Evolutionary conservation across 2,797 vertebrate species (phyloP).

Genomic region (Eulemur mongoz): DNA sequence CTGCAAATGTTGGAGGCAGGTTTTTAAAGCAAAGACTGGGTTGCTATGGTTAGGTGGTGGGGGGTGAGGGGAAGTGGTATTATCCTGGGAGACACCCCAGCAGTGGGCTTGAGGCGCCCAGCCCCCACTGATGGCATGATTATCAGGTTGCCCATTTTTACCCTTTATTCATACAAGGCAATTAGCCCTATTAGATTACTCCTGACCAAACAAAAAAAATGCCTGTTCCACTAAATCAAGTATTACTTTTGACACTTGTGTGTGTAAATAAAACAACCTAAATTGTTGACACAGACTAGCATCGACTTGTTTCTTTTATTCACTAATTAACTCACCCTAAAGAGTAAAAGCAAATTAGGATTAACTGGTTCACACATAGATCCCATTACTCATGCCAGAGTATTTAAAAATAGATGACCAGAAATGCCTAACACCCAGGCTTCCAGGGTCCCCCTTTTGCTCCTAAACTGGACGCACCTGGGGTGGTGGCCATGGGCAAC

Average conservation of each 20-base stretch:
- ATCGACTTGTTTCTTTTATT: neutral
- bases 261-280: neutral
- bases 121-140: neutral
- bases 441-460: neutral
- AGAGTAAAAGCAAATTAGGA: neutral
- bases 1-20: neutral
- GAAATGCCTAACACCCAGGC: neutral
- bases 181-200: neutral
- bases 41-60: neutral
- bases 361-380: neutral
- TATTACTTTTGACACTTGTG: constrained; percentile 2
- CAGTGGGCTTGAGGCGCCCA: neutral
- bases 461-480: neutral
- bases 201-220: neutral
- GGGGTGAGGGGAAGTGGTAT: neutral
- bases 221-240: neutral
- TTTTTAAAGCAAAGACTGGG: neutral
- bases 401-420: neutral
- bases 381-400: neutral
- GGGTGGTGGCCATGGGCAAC: neutral
- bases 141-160: neutral
- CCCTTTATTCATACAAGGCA: neutral
- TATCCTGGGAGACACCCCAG: neutral
- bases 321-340: neutral
- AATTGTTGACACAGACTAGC: neutral